Conservation (phyloP, 2,113 vertebrate genomes). For the Aleadryas rufinucha region DNA sequence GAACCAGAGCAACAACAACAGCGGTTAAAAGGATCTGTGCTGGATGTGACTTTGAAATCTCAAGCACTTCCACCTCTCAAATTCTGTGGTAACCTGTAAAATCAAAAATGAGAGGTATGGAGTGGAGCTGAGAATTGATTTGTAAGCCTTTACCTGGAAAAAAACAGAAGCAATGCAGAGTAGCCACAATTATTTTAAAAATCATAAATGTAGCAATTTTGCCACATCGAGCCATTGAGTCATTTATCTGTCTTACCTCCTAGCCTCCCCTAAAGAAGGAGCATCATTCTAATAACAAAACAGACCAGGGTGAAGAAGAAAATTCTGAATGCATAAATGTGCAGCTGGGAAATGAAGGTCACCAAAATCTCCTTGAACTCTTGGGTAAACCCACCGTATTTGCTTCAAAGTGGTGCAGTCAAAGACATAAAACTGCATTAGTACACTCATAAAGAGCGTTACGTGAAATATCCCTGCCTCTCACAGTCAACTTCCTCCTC, state of each 20-base stretch:
- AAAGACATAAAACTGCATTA: conserved; percentile 3
- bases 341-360: neutral
- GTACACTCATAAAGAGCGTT: conserved; percentile 10
- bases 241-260: neutral
- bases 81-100: neutral
- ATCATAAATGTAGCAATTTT: neutral
- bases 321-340: neutral
- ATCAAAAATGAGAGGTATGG: neutral
- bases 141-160: neutral
- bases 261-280: neutral
- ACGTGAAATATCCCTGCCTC: conserved; percentile 15
- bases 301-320: neutral
- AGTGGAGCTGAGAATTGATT: neutral
- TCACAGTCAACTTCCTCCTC: conserved; percentile 38
- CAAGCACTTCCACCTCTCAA: neutral
- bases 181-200: neutral
- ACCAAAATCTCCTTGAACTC: conserved; percentile 40
- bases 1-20: neutral
- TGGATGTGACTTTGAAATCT: neutral
- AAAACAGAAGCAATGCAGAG: neutral
- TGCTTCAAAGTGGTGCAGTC: conserved; percentile 2
- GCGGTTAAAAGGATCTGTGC: neutral
- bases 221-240: neutral
- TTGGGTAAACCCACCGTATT: conserved; percentile 18
- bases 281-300: neutral